A percentile compares a stretch with the other conserved stretches of the same genome.
Evolutionary conservation across 2,888 invertebrate species (phyloP).

Genomic region (Synanthedon tipuliformis): DNA sequence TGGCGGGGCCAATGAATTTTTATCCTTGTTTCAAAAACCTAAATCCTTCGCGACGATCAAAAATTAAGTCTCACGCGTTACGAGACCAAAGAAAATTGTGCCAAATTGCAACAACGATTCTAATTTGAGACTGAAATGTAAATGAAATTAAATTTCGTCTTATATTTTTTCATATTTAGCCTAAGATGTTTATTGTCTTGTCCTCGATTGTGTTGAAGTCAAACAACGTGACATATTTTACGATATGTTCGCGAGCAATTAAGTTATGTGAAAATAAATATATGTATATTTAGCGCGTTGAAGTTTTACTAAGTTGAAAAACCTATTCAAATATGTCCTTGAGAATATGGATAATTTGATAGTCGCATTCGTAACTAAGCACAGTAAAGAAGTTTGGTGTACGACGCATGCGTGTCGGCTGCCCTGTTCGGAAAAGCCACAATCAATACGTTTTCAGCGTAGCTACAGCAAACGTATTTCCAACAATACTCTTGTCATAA

Average conservation of each 20-base stretch:
- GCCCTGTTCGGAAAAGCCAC: conserved; percentile 15
- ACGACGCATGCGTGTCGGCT: conserved; percentile 45
- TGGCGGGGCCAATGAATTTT: conserved; percentile 44
- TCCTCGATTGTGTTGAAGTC: conserved; percentile 3
- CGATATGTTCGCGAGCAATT: conserved; percentile 33
- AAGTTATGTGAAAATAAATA: conserved; percentile 39
- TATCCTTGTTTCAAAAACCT: background rate
- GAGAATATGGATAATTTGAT: conserved; percentile 18
- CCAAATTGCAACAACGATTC: conserved; percentile 47
- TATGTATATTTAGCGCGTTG: conserved; percentile 26
- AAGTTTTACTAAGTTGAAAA: conserved; percentile 19
- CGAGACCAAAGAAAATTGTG: conserved; percentile 13
- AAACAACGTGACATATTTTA: conserved; percentile 14
- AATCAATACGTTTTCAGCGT: conserved; percentile 46
- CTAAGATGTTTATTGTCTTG: conserved; percentile 18
- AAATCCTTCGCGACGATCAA: background rate
- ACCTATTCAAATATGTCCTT: conserved; percentile 27
- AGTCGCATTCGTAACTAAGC: conserved; percentile 7
- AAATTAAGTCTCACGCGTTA: background rate
- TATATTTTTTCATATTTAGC: conserved; percentile 53
- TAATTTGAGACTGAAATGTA: conserved; percentile 58
- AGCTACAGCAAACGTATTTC: conserved; percentile 21
- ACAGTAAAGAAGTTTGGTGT: conserved; percentile 21
- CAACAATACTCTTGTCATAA: conserved; percentile 33
- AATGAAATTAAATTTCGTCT: conserved; percentile 52